These are phyloP conservation scores for Stenotaenia linearis DNA, from an alignment of 2,888 invertebrate genomes.

Conservation along the genomic window DNA sequence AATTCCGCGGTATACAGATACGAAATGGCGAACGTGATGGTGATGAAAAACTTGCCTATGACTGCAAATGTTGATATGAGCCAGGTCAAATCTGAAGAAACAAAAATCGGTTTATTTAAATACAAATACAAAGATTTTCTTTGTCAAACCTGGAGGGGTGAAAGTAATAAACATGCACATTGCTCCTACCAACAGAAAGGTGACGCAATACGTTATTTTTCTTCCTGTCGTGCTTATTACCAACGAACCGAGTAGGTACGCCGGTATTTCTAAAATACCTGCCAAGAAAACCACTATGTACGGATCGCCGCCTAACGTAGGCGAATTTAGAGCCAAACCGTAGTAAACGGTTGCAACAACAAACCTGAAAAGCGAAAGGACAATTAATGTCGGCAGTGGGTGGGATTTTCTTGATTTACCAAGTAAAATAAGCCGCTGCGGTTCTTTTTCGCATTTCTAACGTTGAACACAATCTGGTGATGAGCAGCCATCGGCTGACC, in stretches of 20 bases:
- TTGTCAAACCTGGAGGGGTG: slow-evolving; percentile 31
- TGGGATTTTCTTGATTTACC: neutral
- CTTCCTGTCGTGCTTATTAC: slow-evolving; percentile 46
- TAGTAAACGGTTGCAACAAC: slow-evolving; percentile 82
- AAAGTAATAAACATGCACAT: slow-evolving; percentile 32
- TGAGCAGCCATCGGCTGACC: neutral
- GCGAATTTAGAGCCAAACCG: slow-evolving; percentile 79
- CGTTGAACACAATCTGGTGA: neutral
- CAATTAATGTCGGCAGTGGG: neutral
- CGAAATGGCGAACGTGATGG: slow-evolving; percentile 70
- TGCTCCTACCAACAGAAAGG: slow-evolving; percentile 34
- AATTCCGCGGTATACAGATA: slow-evolving; percentile 69
- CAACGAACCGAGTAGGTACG: slow-evolving; percentile 43
- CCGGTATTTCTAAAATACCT: slow-evolving; percentile 53
- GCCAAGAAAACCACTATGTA: slow-evolving; percentile 80
- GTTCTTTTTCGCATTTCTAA: neutral
- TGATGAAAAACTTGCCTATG: slow-evolving; percentile 73
- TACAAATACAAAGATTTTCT: neutral
- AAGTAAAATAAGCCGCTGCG: neutral
- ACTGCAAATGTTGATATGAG: slow-evolving; percentile 66
- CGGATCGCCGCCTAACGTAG: slow-evolving; percentile 70
- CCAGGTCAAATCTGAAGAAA: slow-evolving; percentile 42
- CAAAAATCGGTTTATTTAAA: too few relatives aligned
- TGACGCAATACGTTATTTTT: slow-evolving; percentile 35
- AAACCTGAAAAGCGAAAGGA: slow-evolving; percentile 51